Percentiles rank a stretch among this genome's conserved stretches.
These are phyloP conservation scores for Agrochola litura DNA, from an alignment of 2,888 invertebrate genomes.

Conservation along the genomic window DNA sequence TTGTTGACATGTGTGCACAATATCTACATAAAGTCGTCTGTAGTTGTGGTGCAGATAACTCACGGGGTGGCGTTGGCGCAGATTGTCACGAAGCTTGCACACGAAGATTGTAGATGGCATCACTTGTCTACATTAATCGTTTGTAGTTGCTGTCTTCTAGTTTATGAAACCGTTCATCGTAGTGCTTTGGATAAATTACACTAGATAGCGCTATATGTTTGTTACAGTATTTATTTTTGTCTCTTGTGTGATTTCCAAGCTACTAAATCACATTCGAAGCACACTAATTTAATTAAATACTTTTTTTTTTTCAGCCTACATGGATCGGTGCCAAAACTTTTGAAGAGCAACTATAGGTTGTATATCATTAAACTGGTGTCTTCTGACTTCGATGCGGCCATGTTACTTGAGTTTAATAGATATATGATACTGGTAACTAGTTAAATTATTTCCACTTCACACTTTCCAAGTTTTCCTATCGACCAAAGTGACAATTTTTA, in stretches of 20 bases:
- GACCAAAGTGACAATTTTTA: not conserved
- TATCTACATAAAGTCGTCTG: not conserved
- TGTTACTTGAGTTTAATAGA: constrained; percentile 10
- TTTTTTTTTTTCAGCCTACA: constrained; percentile 4
- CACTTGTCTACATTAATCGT: not conserved
- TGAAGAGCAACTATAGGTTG: constrained; percentile 17
- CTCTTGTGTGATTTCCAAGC: too few species aligned
- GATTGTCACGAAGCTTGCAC: not conserved
- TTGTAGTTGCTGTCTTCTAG: not conserved
- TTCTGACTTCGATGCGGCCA: not conserved
- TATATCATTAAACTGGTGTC: not conserved
- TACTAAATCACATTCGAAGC: too few species aligned
- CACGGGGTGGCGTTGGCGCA: too few species aligned
- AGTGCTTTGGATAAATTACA: not conserved
- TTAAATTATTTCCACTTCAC: not conserved
- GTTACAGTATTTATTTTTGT: not conserved
- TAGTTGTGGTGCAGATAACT: not conserved
- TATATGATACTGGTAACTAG: constrained; percentile 15
- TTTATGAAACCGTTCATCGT: not conserved
- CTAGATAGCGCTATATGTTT: not conserved
- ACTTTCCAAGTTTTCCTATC: not conserved
- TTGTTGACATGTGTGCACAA: not conserved
- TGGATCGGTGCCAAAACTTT: constrained; percentile 1
- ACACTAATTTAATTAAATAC: not conserved
- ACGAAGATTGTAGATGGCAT: not conserved